These are phyloP conservation scores for Bombus terrestris DNA, from an alignment of 1,140 invertebrate genomes.

Conservation along the genomic window DNA sequence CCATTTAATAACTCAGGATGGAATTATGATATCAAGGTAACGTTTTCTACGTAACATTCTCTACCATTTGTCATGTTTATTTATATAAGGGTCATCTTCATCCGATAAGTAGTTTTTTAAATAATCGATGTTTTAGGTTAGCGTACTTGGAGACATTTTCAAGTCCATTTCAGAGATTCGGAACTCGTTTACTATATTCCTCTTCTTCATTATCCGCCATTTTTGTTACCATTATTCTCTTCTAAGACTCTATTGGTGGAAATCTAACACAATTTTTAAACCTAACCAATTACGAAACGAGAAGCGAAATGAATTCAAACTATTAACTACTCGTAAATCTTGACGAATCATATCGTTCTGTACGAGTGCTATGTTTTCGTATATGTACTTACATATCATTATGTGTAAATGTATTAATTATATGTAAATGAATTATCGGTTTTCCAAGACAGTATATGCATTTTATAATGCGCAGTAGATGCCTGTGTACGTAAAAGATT, in stretches of 20 bases:
- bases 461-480: neutral
- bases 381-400: no score
- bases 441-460: neutral
- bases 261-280: neutral
- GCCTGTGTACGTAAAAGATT: neutral
- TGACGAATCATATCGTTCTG: neutral
- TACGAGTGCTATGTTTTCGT: neutral
- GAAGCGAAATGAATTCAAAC: neutral
- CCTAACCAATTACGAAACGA: neutral
- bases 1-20: slow-evolving; percentile 72
- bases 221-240: neutral
- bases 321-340: neutral
- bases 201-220: neutral
- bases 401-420: no score
- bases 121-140: slow-evolving; percentile 43
- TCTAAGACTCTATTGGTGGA: neutral
- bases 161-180: neutral
- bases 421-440: neutral
- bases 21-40: slow-evolving; percentile 53
- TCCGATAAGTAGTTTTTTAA: slow-evolving; percentile 42
- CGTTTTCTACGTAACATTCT: slow-evolving; percentile 61
- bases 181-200: neutral
- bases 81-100: slow-evolving; percentile 5
- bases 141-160: neutral
- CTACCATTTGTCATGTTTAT: slow-evolving; percentile 74